Evolutionary conservation across 1,140 invertebrate genomes (phyloP).

Genomic region (Trachymyrmex cornetzi): DNA sequence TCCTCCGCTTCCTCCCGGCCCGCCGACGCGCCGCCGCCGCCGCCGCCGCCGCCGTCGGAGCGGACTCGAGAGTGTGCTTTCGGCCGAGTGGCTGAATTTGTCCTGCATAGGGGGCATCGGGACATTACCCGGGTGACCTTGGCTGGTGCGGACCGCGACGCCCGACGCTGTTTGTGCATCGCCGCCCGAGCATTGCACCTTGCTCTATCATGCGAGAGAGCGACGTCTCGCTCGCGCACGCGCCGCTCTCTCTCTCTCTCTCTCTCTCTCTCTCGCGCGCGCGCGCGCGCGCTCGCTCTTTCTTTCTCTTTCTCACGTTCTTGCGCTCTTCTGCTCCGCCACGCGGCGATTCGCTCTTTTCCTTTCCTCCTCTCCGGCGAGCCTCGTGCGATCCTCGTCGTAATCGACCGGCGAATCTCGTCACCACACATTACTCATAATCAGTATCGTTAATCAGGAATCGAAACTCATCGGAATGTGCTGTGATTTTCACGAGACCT

Average conservation of each 20-base stretch:
- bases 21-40: conserved; percentile 11
- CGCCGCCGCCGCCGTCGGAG: background rate
- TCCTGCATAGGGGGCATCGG: conserved; percentile 87
- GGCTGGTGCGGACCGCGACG: conserved; percentile 82
- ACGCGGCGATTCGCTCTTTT: background rate
- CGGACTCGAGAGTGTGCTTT: conserved; percentile 68
- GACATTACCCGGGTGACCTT: conserved; percentile 87
- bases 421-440: conserved; percentile 13
- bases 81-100: conserved; percentile 84
- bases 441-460: conserved; percentile 8
- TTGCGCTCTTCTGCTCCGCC: background rate
- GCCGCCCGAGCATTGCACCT: conserved; percentile 86
- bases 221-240: conserved; percentile 29
- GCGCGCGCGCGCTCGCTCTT: too few relatives aligned
- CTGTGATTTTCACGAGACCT: background rate
- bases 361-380: background rate
- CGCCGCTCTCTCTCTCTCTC: background rate
- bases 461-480: background rate
- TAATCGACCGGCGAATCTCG: conserved; percentile 14
- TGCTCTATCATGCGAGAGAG: conserved; percentile 83
- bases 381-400: conserved; percentile 15
- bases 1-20: background rate
- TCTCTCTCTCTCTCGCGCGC: background rate
- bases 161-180: conserved; percentile 84
- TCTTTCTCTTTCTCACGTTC: background rate